Percentiles rank a stretch among this genome's conserved stretches.
These are phyloP conservation scores for Trigoniulus corallinus DNA, from an alignment of 1,140 invertebrate species.

Conservation along the genomic window DNA sequence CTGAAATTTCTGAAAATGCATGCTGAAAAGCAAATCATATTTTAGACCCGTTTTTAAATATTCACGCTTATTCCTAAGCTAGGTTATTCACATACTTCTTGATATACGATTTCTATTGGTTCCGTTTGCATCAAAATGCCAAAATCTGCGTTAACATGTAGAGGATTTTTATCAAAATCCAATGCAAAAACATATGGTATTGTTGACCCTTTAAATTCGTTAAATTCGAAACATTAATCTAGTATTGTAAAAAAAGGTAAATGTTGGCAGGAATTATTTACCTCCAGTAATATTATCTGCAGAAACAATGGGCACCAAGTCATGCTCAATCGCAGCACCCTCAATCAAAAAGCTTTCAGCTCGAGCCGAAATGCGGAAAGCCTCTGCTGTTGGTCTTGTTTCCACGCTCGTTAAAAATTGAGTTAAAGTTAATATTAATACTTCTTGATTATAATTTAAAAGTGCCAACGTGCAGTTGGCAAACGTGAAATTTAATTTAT, in stretches of 20 bases:
- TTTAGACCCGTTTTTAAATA: too few species aligned
- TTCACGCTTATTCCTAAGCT: too few species aligned
- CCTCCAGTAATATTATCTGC: conserved; percentile 47
- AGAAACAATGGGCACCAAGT: conserved; percentile 50
- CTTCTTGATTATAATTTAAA: conserved; percentile 48
- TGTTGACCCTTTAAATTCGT: conserved; percentile 32
- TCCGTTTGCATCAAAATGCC: conserved; percentile 47
- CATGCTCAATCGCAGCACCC: conserved; percentile 52
- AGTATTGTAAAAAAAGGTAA: neutral
- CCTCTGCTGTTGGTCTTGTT: conserved; percentile 46
- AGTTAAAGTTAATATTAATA: conserved; percentile 50
- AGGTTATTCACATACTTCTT: conserved; percentile 48
- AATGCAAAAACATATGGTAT: conserved; percentile 50
- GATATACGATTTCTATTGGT: conserved; percentile 57
- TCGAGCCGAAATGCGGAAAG: conserved; percentile 50
- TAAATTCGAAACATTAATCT: neutral
- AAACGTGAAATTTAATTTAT: conserved; percentile 60
- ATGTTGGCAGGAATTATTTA: conserved; percentile 16
- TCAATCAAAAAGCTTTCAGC: conserved; percentile 63
- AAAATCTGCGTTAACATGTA: conserved; percentile 47
- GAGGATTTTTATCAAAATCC: conserved; percentile 56
- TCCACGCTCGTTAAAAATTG: conserved; percentile 54
- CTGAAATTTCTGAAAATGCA: too few species aligned
- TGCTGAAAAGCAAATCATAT: too few species aligned
- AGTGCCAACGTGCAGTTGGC: conserved; percentile 53